These are phyloP conservation scores for Orthosia gothica DNA, from an alignment of 2,888 invertebrate species.

Conservation along the genomic window DNA sequence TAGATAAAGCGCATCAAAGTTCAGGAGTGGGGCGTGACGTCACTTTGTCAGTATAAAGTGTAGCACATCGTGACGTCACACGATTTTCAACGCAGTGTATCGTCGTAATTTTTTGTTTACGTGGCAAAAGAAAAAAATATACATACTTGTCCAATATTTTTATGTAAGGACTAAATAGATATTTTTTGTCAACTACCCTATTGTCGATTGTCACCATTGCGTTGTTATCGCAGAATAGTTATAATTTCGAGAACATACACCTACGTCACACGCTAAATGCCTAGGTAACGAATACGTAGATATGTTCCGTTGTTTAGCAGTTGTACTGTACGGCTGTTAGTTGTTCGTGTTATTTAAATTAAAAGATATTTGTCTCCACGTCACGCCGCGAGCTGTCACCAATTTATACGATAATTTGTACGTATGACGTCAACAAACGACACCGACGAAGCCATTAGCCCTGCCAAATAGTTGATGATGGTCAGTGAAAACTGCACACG, in stretches of 20 bases:
- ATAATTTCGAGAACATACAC: constrained; percentile 32
- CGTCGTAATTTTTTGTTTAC: too few relatives aligned
- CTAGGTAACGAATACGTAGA: constrained; percentile 31
- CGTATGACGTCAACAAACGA: constrained; percentile 58
- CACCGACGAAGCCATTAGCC: constrained; percentile 37
- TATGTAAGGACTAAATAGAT: too few relatives aligned
- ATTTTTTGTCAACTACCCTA: too few relatives aligned
- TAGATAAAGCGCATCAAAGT: too few relatives aligned
- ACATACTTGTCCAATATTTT: too few relatives aligned
- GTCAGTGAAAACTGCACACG: constrained; percentile 55
- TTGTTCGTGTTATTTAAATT: constrained; percentile 44
- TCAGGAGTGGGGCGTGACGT: too few relatives aligned
- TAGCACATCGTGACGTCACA: too few relatives aligned
- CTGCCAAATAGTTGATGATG: constrained; percentile 67
- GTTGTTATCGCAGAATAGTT: constrained; percentile 32
- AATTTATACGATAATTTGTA: constrained; percentile 42
- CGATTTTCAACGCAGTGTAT: too few relatives aligned
- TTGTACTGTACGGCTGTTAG: constrained; percentile 20
- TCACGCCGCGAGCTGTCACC: constrained; percentile 45
- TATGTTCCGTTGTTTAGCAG: constrained; percentile 37
- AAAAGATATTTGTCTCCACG: constrained; percentile 37
- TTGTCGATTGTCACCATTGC: constrained; percentile 26
- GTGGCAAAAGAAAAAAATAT: too few relatives aligned
- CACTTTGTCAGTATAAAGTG: too few relatives aligned
- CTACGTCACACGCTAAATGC: constrained; percentile 20